Evolutionary conservation across 2,888 invertebrate genomes (phyloP).

Genomic region (Pristionchus maxplancki): DNA sequence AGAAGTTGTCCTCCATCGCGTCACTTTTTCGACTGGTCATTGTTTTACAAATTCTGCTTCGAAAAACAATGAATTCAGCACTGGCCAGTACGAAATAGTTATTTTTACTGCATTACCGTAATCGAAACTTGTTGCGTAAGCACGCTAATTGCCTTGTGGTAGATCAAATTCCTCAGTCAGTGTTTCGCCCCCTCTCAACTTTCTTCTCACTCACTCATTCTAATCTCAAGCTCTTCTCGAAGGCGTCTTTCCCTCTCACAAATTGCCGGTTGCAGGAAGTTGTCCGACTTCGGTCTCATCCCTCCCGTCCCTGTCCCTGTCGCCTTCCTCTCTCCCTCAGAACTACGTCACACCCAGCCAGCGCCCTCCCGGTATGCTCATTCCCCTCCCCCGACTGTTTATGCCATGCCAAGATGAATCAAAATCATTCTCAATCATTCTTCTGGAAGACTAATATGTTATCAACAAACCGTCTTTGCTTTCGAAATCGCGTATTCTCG

Average conservation of each 20-base stretch:
- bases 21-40: not conserved
- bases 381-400: too few species aligned
- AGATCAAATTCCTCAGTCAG: not conserved
- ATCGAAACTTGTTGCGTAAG: not conserved
- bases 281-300: conserved; percentile 47
- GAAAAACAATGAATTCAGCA: too few species aligned
- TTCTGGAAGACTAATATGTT: too few species aligned
- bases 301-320: conserved; percentile 13
- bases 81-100: too few species aligned
- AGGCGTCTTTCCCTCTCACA: not conserved
- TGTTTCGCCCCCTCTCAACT: not conserved
- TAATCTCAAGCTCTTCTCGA: not conserved
- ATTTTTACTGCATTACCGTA: not conserved
- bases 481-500: too few species aligned
- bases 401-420: too few species aligned
- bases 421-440: too few species aligned
- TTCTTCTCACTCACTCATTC: not conserved
- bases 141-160: not conserved
- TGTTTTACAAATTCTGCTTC: too few species aligned
- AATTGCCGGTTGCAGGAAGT: conserved; percentile 51
- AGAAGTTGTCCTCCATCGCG: not conserved
- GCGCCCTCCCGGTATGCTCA: not conserved
- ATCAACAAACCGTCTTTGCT: too few species aligned
- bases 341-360: conserved; percentile 38
- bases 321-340: not conserved